Conservation (phyloP, 2,888 invertebrate species). For the Mythimna pallens region DNA sequence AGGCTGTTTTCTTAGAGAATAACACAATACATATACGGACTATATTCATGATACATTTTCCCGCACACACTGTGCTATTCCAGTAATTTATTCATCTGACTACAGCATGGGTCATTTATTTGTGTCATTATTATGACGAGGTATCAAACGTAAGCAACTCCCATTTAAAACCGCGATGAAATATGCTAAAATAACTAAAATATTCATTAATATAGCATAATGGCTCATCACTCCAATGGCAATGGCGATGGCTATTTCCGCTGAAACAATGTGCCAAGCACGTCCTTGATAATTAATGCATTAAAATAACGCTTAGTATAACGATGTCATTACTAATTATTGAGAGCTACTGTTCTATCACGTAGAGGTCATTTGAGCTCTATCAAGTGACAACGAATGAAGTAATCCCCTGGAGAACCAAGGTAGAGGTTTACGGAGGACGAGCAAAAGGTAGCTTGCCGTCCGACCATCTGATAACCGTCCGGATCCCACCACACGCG, state of each 20-base stretch:
- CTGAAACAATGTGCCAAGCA: constrained; percentile 9
- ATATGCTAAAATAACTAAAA: background rate
- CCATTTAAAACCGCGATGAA: background rate
- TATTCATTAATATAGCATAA: background rate
- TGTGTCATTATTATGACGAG: background rate
- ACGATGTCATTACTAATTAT: background rate
- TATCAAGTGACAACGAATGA: no score
- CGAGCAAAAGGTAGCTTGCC: no score
- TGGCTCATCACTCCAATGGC: background rate
- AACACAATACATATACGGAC: no score
- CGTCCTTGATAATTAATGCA: no score
- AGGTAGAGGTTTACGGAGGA: no score
- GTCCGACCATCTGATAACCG: no score
- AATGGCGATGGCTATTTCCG: no score
- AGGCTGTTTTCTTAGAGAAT: no score
- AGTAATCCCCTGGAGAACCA: no score
- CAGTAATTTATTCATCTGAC: background rate
- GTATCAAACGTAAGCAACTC: background rate
- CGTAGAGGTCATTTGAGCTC: background rate
- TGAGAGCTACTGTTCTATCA: background rate
- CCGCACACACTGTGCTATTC: background rate
- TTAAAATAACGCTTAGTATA: background rate
- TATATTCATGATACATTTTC: background rate
- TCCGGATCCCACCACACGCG: no score
- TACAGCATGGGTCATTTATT: background rate